A percentile compares a stretch with the other conserved stretches of the same genome.
Evolutionary conservation across 2,888 invertebrate species (phyloP).

Genomic region (Ctena decussata): DNA sequence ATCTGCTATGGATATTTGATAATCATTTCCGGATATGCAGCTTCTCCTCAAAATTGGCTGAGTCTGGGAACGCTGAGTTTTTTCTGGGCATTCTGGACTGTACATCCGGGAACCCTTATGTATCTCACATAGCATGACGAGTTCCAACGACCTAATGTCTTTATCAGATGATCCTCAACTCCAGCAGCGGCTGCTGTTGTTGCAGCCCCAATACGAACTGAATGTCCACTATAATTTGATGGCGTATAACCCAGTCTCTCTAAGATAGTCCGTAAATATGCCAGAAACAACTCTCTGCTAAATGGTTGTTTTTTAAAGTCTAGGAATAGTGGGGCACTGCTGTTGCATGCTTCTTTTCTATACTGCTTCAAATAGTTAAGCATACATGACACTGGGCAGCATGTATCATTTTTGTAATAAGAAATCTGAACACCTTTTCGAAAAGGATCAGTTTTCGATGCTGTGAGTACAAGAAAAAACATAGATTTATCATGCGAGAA

Average conservation of each 20-base stretch:
- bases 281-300: background rate
- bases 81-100: no score
- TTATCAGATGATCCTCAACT: no score
- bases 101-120: no score
- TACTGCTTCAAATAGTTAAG: background rate
- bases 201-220: background rate
- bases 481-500: background rate
- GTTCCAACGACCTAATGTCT: no score
- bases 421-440: background rate
- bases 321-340: background rate
- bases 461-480: background rate
- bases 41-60: no score
- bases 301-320: background rate
- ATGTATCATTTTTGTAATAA: background rate
- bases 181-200: no score
- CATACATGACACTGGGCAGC: constrained; percentile 1
- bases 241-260: background rate
- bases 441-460: constrained; percentile 12
- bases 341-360: background rate
- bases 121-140: no score
- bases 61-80: no score
- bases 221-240: background rate
- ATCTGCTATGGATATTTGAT: no score
- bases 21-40: no score
- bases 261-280: background rate